Percentiles rank a stretch among this genome's conserved stretches.
Conservation (phyloP, 2,113 vertebrate genomes). For the Odocoileus virginianus region DNA sequence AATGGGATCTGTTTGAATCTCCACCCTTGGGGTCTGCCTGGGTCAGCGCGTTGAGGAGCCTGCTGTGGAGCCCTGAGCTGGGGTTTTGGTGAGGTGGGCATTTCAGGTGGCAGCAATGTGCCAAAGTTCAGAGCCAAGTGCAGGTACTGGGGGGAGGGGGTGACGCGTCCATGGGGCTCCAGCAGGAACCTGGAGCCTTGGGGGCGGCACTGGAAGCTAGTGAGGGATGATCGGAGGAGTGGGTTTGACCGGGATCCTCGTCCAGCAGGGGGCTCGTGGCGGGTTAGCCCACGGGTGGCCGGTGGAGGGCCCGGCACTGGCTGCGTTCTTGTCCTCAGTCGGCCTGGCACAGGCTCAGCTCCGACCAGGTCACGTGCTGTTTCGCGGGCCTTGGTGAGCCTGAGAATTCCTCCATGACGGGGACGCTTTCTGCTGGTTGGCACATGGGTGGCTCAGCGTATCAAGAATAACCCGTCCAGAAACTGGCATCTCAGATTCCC, state of each 20-base stretch:
- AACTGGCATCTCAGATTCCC: not conserved
- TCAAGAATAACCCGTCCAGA: too few relatives aligned
- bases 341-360: accelerated
- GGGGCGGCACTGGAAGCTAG: not conserved
- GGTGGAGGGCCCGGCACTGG: too few relatives aligned
- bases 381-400: not conserved
- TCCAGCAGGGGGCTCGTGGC: accelerated
- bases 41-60: not conserved
- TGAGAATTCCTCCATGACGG: not conserved
- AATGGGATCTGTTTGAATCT: accelerated
- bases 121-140: not conserved
- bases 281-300: accelerated
- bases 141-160: accelerated
- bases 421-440: not conserved
- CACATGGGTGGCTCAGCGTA: not conserved
- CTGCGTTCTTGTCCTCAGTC: not conserved
- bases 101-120: not conserved
- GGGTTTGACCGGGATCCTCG: accelerated
- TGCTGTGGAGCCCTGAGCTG: too few relatives aligned
- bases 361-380: accelerated
- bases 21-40: not conserved
- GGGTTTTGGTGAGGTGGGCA: not conserved
- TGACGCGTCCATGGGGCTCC: accelerated
- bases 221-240: not conserved
- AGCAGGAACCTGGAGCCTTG: not conserved